These are phyloP conservation scores for Trissoscelio sp. DNA, from an alignment of 2,888 invertebrate genomes.

Conservation along the genomic window DNA sequence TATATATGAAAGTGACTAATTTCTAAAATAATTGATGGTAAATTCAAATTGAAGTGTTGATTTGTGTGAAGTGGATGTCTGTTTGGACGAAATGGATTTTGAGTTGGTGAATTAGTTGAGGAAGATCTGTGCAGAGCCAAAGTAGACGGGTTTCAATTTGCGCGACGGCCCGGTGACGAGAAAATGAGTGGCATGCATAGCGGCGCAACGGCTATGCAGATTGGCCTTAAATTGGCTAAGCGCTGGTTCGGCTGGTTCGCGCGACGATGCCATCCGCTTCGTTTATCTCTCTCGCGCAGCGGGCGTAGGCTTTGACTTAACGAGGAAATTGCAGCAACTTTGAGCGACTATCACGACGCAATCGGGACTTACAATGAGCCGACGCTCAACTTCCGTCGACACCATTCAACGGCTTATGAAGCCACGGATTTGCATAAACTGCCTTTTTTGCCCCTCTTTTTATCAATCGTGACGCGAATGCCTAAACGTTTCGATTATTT, in stretches of 20 bases:
- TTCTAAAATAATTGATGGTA: no score
- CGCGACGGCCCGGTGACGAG: slow-evolving; percentile 30
- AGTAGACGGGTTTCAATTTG: slow-evolving; percentile 58
- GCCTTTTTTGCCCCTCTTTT: slow-evolving; percentile 46
- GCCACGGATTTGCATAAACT: slow-evolving; percentile 56
- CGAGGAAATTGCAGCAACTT: slow-evolving; percentile 71
- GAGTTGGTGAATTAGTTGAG: slow-evolving; percentile 17
- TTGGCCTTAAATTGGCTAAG: slow-evolving; percentile 71
- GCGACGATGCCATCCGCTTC: slow-evolving; percentile 68
- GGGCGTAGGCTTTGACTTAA: slow-evolving; percentile 70
- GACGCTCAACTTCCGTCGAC: slow-evolving; percentile 70
- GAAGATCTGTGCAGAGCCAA: slow-evolving; percentile 25
- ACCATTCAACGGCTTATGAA: slow-evolving; percentile 64
- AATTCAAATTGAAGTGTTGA: no score
- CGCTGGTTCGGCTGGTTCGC: slow-evolving; percentile 60
- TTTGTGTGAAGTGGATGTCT: no score
- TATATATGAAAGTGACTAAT: no score
- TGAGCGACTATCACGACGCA: slow-evolving; percentile 68
- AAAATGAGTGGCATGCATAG: slow-evolving; percentile 59
- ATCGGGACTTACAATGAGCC: slow-evolving; percentile 70
- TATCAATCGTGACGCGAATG: slow-evolving; percentile 48
- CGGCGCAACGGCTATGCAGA: slow-evolving; percentile 67
- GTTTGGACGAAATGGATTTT: no score
- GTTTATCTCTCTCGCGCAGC: slow-evolving; percentile 69
- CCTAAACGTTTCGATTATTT: slow-evolving; percentile 41